Base-by-base conservation (phyloP, 2,113 vertebrate species). In the Tragelaphus strepsiceros region DNA sequence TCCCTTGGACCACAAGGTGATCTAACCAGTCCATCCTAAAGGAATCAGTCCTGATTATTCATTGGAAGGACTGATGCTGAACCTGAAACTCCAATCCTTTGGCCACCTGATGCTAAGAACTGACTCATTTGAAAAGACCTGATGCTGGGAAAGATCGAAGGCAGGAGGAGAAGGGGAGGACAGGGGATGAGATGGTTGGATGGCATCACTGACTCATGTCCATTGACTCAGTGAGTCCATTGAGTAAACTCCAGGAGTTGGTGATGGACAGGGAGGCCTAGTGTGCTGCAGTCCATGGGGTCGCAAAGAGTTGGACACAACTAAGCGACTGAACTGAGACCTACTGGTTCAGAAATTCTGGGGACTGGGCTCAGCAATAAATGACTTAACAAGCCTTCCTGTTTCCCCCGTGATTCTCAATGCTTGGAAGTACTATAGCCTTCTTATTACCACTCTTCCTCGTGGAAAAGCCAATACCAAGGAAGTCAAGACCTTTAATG, bases 271-370 rank as follows among this genome's bases (percentile, higher is more conserved):
- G n/a, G n/a, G n/a, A 39, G n/a, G 19, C n/a, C n/a, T 71, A 5
- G 5, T 21, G n/a, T 71, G 67, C 5, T 39, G 11, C 19, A 74
- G n/a, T 74, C 19, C 67, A 22, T 74, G 67, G n/a, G n/a, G 67
- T 71, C 1, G 0, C 19, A 71, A 71, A 71, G n/a, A 39, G 19
- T 71, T 2, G 0, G n/a, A 39, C 19, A 39, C 0, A 0, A 39
- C n/a, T 39, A 11, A 74, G n/a, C 0, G 0, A 39, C n/a, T 13
- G n/a, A 74, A 74, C n/a, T 71, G 67, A 71, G 64, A 71, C 64
- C 64, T 71, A 21, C 1, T 21, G n/a, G 85, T 26, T 91, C 86
- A 90, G 82, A 78, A 71, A 21, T 62, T 88, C 43, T 85, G 24
- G 28, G 35, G 13, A 5, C 7, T 56, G 32, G 9, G 49, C 30